Conservation (phyloP, 2,797 vertebrate species). For the Caiman crocodilus region DNA sequence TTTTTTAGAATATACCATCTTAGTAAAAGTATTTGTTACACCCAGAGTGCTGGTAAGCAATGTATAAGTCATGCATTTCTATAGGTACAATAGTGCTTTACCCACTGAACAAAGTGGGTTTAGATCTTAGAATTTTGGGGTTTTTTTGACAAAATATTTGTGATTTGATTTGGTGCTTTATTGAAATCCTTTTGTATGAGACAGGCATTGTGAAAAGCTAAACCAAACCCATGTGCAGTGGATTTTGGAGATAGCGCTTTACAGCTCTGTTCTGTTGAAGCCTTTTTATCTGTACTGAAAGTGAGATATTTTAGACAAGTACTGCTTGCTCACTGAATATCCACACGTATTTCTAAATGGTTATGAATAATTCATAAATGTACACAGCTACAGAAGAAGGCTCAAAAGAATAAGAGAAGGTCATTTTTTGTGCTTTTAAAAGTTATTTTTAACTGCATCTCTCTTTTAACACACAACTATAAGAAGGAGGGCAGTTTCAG, state of each 20-base stretch:
- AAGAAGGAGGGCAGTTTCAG: not conserved
- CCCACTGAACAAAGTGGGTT: not conserved
- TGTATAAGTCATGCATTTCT: not conserved
- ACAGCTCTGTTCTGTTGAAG: not conserved
- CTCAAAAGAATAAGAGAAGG: not conserved
- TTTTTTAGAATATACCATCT: not conserved
- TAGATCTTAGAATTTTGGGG: not conserved
- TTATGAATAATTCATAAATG: slow-evolving; percentile 16
- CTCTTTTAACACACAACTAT: not conserved
- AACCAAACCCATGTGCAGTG: not conserved
- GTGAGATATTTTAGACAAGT: not conserved
- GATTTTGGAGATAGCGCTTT: slow-evolving; percentile 5
- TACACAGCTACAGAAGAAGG: not conserved
- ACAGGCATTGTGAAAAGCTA: not conserved
- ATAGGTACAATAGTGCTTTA: not conserved
- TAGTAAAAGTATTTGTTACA: not conserved
- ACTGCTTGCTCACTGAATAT: slow-evolving; percentile 4
- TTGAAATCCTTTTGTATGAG: not conserved
- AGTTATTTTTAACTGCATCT: not conserved
- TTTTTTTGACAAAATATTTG: not conserved
- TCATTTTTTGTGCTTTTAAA: not conserved
- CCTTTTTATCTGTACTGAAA: not conserved
- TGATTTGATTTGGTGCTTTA: not conserved
- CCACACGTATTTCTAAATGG: not conserved
- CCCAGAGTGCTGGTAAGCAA: not conserved